Conservation (phyloP, 2,797 vertebrate genomes). For the Spizella passerina region DNA sequence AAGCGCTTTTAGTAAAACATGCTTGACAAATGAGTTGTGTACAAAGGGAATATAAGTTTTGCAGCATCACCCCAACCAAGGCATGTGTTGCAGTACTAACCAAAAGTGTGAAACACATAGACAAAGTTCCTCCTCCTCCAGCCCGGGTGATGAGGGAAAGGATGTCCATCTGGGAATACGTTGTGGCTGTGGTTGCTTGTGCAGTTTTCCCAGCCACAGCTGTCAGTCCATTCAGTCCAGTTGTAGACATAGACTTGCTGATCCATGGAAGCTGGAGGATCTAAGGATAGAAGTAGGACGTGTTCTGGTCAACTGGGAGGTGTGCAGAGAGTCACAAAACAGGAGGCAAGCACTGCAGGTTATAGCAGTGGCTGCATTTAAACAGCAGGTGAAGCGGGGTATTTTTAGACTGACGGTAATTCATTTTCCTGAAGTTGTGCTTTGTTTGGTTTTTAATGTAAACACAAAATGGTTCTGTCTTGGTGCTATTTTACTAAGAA, state of each 20-base stretch:
- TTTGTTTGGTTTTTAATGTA: background rate
- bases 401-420: background rate
- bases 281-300: background rate
- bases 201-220: conserved; percentile 78
- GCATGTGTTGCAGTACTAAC: conserved; percentile 71
- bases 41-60: background rate
- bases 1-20: background rate
- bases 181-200: conserved; percentile 70
- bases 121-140: conserved; percentile 87
- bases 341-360: background rate
- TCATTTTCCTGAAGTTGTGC: background rate
- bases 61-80: conserved; percentile 51
- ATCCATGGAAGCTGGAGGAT: conserved; percentile 73
- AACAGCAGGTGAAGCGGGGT: background rate
- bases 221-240: conserved; percentile 87
- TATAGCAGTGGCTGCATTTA: background rate
- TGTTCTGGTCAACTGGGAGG: background rate
- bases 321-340: background rate
- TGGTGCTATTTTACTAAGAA: background rate
- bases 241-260: conserved; percentile 80
- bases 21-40: background rate
- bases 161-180: conserved; percentile 88
- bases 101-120: conserved; percentile 90
- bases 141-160: conserved; percentile 83
- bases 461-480: background rate